Conservation (phyloP, 2,797 vertebrate genomes). For the Gobionotothen gibberifrons region DNA sequence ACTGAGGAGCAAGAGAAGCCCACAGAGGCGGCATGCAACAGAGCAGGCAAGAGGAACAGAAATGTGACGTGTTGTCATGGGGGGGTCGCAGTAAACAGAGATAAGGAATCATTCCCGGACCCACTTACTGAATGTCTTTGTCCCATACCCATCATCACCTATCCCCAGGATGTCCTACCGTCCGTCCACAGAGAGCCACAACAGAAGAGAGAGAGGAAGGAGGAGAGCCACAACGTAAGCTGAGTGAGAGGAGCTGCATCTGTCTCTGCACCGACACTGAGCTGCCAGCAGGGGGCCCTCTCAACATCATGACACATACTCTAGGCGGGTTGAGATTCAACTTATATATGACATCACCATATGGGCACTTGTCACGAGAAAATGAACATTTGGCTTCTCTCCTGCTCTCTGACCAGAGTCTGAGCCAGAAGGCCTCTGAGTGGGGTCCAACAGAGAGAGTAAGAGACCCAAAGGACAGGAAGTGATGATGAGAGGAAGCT, state of each 20-base stretch:
- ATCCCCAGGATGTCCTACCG: constrained; percentile 98
- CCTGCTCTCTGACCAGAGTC: constrained; percentile 44
- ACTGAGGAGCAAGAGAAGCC: constrained; percentile 36
- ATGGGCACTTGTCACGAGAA: constrained; percentile 11
- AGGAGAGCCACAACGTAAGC: constrained; percentile 92
- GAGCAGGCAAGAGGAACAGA: constrained; percentile 33
- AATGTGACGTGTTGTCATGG: constrained; percentile 12
- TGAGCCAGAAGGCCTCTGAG: constrained; percentile 36
- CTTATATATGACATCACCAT: constrained; percentile 26
- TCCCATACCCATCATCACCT: constrained; percentile 99
- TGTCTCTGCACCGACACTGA: constrained; percentile 32
- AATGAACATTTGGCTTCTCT: constrained; percentile 27
- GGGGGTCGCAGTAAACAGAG: constrained; percentile 16
- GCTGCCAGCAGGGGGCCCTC: constrained; percentile 58
- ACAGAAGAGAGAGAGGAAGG: constrained; percentile 84
- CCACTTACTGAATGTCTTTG: constrained; percentile 99
- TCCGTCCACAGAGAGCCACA: constrained; percentile 86
- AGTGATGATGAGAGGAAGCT: constrained; percentile 43
- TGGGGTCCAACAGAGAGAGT: constrained; percentile 42
- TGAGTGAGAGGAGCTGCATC: constrained; percentile 85
- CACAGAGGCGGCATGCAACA: constrained; percentile 86
- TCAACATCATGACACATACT: not conserved
- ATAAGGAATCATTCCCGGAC: constrained; percentile 87
- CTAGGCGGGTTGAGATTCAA: not conserved
- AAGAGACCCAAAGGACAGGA: constrained; percentile 70